phyloP scores from a whole-genome alignment of 2,113 vertebrate species.

The Sebastes schlegelii region DNA sequence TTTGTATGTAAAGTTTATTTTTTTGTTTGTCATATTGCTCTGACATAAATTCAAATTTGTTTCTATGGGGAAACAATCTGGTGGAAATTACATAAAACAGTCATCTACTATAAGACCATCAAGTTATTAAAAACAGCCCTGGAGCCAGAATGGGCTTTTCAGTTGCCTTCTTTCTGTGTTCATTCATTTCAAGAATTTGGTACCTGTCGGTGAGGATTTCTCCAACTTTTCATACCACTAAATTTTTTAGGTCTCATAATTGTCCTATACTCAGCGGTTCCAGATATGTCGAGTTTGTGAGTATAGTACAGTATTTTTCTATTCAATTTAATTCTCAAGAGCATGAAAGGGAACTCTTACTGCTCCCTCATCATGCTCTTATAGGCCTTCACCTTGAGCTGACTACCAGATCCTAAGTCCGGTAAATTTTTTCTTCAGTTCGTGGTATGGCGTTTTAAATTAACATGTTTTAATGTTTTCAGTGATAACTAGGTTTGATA shows the following conservation, averaged over 20 bases:
- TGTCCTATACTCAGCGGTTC: not conserved
- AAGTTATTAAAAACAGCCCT: not conserved
- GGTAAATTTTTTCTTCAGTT: not conserved
- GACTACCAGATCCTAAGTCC: not conserved
- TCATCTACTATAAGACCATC: not conserved
- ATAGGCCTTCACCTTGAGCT: not conserved
- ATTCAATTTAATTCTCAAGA: not conserved
- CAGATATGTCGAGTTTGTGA: not conserved
- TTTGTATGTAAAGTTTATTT: not conserved
- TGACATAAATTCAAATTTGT: not conserved
- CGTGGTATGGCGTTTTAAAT: not conserved
- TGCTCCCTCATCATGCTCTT: not conserved
- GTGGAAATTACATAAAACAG: not conserved
- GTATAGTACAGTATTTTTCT: not conserved
- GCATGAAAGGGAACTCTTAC: not conserved
- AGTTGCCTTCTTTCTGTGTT: not conserved
- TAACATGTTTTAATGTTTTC: not conserved
- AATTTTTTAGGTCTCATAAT: not conserved
- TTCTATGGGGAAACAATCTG: not conserved
- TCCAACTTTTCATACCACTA: not conserved
- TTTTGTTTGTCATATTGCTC: not conserved
- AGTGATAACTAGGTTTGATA: not conserved
- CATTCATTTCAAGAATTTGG: not conserved
- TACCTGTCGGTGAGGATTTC: not conserved
- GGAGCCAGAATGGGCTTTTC: not conserved